Conservation (phyloP, 2,888 invertebrate genomes). For the Melinaea marsaeus region DNA sequence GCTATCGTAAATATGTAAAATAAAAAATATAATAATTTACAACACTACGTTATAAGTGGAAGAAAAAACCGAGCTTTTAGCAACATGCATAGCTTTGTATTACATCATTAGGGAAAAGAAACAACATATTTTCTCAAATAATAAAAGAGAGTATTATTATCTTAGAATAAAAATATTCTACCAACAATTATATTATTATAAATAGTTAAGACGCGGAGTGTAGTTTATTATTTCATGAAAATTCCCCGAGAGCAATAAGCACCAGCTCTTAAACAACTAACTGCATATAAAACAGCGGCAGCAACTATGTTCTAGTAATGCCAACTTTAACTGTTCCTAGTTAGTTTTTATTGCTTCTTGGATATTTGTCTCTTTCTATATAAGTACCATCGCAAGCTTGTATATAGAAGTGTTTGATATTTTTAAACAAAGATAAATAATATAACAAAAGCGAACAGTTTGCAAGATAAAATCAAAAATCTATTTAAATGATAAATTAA, state of each 20-base stretch:
- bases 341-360: constrained; percentile 46
- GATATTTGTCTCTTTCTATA: constrained; percentile 7
- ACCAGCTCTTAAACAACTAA: constrained; percentile 21
- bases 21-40: constrained; percentile 31
- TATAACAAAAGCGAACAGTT: too few species aligned
- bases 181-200: neutral
- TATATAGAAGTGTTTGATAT: too few species aligned
- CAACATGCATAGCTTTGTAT: too few species aligned
- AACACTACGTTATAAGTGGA: too few species aligned
- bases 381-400: constrained; percentile 7
- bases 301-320: constrained; percentile 45
- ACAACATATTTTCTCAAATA: too few species aligned
- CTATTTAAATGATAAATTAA: too few species aligned
- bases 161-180: neutral
- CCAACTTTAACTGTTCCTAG: constrained; percentile 40
- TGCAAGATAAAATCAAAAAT: too few species aligned
- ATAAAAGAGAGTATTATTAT: too few species aligned
- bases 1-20: constrained; percentile 35
- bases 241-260: constrained; percentile 21
- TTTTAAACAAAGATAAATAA: too few species aligned
- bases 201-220: constrained; percentile 5
- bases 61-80: too few species aligned
- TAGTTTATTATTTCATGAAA: constrained; percentile 14
- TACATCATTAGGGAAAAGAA: too few species aligned
- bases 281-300: constrained; percentile 32